These are phyloP conservation scores for Globodera rostochiensis DNA, from an alignment of 1,140 invertebrate species.

Conservation along the genomic window DNA sequence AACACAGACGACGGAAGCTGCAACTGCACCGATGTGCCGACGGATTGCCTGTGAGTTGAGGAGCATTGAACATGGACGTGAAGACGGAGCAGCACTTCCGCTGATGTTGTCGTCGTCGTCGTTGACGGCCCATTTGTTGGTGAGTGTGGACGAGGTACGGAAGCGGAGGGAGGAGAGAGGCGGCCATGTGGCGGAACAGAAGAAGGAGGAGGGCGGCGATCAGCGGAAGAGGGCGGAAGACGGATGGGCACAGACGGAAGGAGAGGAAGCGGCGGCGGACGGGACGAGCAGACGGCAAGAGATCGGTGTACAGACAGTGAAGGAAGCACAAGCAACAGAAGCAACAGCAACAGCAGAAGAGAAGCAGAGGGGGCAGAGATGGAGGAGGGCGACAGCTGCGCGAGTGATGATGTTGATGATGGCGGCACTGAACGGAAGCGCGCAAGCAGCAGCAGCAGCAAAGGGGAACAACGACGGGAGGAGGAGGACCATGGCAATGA, in stretches of 20 bases:
- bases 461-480: too few relatives aligned
- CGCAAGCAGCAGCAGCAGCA: too few relatives aligned
- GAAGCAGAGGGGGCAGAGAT: neutral
- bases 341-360: neutral
- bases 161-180: neutral
- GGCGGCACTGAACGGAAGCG: neutral
- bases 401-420: constrained; percentile 8
- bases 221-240: neutral
- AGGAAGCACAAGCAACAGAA: neutral
- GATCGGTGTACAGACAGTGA: neutral
- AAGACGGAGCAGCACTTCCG: neutral
- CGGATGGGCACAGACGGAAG: constrained; percentile 17
- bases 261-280: neutral
- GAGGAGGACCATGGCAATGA: neutral
- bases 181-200: neutral
- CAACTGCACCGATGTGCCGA: neutral
- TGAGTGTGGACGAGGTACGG: constrained; percentile 1
- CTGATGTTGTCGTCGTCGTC: neutral
- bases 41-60: neutral
- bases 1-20: neutral
- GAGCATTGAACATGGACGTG: neutral
- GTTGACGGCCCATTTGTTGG: neutral
- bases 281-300: neutral
- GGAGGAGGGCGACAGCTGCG: neutral
- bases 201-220: neutral